Base-by-base conservation (phyloP, 2,113 vertebrate genomes). In the Lepus americanus region DNA sequence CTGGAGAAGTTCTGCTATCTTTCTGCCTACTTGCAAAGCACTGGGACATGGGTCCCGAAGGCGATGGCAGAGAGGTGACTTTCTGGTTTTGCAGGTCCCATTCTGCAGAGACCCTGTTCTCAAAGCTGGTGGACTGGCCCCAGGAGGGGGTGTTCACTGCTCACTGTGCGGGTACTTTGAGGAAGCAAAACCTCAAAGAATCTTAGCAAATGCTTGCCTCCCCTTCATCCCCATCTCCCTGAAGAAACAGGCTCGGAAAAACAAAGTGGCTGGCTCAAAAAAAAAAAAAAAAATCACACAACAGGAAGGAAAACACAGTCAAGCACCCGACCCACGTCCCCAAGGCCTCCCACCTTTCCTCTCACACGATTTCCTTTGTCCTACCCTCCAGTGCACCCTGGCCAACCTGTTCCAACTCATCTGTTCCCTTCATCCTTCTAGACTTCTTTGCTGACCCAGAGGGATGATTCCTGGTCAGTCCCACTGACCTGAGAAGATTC, bases 71-170 rank as follows among this genome's bases (percentile, higher is more conserved):
- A 70, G 19, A 55, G n/a, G 44, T 25, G n/a, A 16, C 27, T 82
- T 16, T 77, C 11, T 29, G 53, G 36, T 9, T 66, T 66, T 55
- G 13, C 25, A 20, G 19, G 55, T 51, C 13, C 13, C 29, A 19
- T 14, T 22, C n/a, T 19, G 13, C 0, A 55, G 61, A 77, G 31
- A 44, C 73, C 33, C 33, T 23, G 5, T 55, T 72, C 39, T 76
- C 13, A 14, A 22, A 4, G 69, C 33, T 64, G 59, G 39, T 59
- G 55, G 33, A 16, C 20, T 23, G 17, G 29, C n/a, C 20, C 5
- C 4, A 36, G 33, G 20, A 29, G 17, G 63, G 11, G 1, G 17
- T 2, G 29, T 16, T 9, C 0, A 1, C 3, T 31, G 23, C 9
- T 12, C 3, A 31, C 13, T 1, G n/a, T 19, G 6, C 61, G 64